Evolutionary conservation across 2,797 vertebrate genomes (phyloP).

Genomic region (Acanthis flammea): DNA sequence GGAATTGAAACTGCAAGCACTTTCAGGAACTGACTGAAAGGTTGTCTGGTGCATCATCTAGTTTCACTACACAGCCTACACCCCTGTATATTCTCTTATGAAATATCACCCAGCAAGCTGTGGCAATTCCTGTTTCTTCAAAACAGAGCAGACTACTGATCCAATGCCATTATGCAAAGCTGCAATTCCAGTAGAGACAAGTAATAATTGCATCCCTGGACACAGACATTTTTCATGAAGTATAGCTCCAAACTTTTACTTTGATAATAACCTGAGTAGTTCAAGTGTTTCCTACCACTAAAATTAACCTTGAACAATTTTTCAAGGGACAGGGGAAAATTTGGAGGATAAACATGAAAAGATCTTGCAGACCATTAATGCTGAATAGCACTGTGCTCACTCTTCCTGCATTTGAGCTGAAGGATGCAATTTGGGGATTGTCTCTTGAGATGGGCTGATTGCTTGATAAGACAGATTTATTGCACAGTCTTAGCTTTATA

Average conservation of each 20-base stretch:
- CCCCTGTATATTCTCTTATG: neutral
- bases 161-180: neutral
- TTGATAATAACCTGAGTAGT: neutral
- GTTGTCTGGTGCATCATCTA: neutral
- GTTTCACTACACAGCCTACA: neutral
- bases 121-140: neutral
- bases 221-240: neutral
- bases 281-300: neutral
- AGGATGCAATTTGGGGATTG: neutral
- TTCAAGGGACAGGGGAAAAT: neutral
- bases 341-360: neutral
- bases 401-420: neutral
- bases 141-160: neutral
- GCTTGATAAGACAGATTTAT: neutral
- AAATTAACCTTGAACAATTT: slow-evolving; percentile 19
- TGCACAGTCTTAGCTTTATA: neutral
- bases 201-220: neutral
- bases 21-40: slow-evolving; percentile 11
- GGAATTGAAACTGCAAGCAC: slow-evolving; percentile 15
- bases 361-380: neutral
- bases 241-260: neutral
- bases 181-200: neutral
- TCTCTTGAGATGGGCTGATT: neutral
- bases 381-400: neutral
- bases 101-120: neutral